phyloP scores from a whole-genome alignment of 1,140 invertebrate species.

The Laodelphax striatellus region DNA sequence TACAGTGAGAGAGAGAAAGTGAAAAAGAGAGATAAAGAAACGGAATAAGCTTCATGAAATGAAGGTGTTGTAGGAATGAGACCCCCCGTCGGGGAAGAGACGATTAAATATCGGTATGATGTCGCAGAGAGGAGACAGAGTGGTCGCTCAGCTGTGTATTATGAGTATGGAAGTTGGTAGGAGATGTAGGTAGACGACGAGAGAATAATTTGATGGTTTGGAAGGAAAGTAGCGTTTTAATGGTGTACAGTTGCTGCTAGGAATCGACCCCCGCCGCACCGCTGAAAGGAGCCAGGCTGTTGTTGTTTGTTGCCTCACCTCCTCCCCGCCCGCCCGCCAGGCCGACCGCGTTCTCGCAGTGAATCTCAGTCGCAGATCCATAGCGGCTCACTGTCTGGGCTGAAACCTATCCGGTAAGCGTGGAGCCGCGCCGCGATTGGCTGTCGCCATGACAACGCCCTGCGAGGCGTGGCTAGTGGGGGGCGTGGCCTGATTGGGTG shows the following conservation, averaged over 20 bases:
- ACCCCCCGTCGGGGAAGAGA: background rate
- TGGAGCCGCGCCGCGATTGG: conserved; percentile 16
- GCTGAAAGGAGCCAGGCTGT: background rate
- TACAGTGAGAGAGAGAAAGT: no score
- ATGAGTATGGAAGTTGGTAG: background rate
- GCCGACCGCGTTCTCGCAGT: background rate
- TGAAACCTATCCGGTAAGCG: conserved; percentile 19
- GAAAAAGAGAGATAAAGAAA: no score
- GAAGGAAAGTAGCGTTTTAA: conserved; percentile 1
- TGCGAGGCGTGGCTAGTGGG: conserved; percentile 15
- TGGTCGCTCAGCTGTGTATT: no score
- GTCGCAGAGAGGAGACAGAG: background rate
- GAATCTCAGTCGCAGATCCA: conserved; percentile 16
- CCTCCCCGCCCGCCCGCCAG: background rate
- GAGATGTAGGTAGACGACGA: background rate
- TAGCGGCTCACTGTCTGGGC: conserved; percentile 12
- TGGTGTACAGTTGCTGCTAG: background rate
- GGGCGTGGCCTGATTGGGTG: background rate
- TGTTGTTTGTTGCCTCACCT: conserved; percentile 10
- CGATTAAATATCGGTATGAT: background rate
- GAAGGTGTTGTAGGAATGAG: background rate
- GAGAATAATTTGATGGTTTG: conserved; percentile 1
- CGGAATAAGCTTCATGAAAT: no score
- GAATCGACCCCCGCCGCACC: background rate
- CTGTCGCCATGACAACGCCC: conserved; percentile 20